These are phyloP conservation scores for Cyanoderma ruficeps DNA, from an alignment of 2,113 vertebrate genomes.

Conservation along the genomic window DNA sequence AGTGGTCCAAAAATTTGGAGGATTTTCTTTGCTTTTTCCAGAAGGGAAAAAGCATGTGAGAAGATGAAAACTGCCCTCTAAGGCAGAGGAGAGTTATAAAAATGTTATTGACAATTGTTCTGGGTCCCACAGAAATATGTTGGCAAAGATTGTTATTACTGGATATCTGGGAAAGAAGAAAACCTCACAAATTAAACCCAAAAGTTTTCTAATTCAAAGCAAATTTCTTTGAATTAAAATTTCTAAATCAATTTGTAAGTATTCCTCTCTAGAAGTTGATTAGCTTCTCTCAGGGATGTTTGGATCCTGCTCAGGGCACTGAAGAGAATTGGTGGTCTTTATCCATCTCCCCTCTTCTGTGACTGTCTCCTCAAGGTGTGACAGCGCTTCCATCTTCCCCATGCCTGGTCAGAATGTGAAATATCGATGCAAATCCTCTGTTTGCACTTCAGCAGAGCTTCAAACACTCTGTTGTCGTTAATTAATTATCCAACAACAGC, in stretches of 20 bases:
- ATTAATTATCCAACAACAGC: background rate
- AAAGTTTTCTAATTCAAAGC: background rate
- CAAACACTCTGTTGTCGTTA: background rate
- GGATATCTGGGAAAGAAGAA: background rate
- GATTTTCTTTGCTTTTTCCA: background rate
- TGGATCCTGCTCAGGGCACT: background rate
- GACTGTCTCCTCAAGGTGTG: background rate
- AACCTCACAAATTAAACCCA: background rate
- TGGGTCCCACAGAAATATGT: background rate
- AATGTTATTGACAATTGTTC: background rate
- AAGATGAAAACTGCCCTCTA: background rate
- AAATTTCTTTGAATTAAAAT: background rate
- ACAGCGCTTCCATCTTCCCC: background rate
- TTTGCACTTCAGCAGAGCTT: background rate
- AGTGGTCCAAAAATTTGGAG: background rate
- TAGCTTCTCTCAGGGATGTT: background rate
- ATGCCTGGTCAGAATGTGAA: background rate
- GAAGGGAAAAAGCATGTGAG: background rate
- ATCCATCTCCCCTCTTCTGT: background rate
- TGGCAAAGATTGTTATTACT: background rate
- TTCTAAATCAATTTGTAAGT: background rate
- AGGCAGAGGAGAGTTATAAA: background rate
- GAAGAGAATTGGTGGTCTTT: accelerated
- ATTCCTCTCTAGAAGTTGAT: background rate
- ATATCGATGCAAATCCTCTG: background rate